Percentiles rank a stretch among this genome's conserved stretches.
These are phyloP conservation scores for Luscinia megarhynchos DNA, from an alignment of 2,797 vertebrate genomes.

Conservation along the genomic window DNA sequence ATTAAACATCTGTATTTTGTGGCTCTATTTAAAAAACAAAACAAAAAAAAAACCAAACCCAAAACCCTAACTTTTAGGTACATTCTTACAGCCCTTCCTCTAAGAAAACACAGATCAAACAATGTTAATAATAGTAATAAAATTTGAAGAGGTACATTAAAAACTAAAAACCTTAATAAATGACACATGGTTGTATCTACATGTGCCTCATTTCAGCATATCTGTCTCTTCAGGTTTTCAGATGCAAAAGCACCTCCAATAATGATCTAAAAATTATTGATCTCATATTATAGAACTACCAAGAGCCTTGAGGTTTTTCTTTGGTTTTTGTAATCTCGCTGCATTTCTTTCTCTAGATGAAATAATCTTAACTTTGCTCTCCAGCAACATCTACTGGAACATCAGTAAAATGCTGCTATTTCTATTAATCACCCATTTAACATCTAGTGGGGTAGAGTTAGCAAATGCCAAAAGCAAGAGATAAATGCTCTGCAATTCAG, in stretches of 20 bases:
- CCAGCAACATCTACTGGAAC: constrained; percentile 87
- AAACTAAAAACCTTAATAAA: constrained; percentile 61
- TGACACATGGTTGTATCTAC: not conserved
- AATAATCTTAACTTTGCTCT: constrained; percentile 82
- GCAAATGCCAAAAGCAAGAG: constrained; percentile 63
- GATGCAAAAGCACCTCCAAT: not conserved
- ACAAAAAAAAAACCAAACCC: not conserved
- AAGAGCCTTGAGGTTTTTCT: constrained; percentile 67
- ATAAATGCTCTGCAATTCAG: not conserved
- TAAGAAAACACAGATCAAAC: constrained; percentile 65
- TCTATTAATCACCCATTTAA: constrained; percentile 79
- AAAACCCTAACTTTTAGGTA: not conserved
- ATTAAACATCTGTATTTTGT: constrained; percentile 56
- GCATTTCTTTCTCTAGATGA: constrained; percentile 66
- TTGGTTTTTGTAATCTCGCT: constrained; percentile 68
- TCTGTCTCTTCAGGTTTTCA: constrained; percentile 40
- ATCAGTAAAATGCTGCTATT: constrained; percentile 80
- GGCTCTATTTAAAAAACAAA: constrained; percentile 36
- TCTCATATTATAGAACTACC: constrained; percentile 72
- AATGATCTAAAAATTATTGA: constrained; percentile 52
- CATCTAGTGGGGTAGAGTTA: constrained; percentile 63
- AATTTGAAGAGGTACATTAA: constrained; percentile 62
- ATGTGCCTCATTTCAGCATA: not conserved
- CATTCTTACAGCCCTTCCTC: constrained; percentile 65
- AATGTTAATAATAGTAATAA: constrained; percentile 54